Base-by-base conservation (phyloP, 1,140 invertebrate genomes). In the Carposina sasakii region DNA sequence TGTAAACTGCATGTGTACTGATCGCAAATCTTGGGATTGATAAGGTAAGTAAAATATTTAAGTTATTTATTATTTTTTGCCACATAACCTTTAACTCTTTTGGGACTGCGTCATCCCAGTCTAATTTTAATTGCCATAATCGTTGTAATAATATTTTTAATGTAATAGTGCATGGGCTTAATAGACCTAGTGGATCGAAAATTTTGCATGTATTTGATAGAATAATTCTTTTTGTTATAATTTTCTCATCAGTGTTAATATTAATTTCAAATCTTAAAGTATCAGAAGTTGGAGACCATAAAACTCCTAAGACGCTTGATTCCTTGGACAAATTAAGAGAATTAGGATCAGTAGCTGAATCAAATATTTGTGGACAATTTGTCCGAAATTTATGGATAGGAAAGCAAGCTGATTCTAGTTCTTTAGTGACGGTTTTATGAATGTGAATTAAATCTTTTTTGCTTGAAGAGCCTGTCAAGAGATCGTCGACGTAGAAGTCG, bases 131-230 rank as follows among this genome's bases (percentile, higher is more conserved):
- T 19, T 4, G 3, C 48, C 50, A 57, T 34, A 57, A 33, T 15
- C 20, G 52, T 50, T 57, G 55, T 19, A 57, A n/a, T 36, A 57
- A 15, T 33, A 57, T 48, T 53, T 57, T 57, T 13, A 20, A 22
- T 26, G 12, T 31, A 3, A 57, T 41, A 5, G 28, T 37, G 40
- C 22, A 21, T 13, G 34, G 33, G 22, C 28, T 22, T 19, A 53
- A 10, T 43, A 56, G 17, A 16, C 54, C 48, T 36, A 56, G 20
- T 17, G 44, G 50, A 22, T 57, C 55, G 42, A 52, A 52, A 21
- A 57, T 43, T 46, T 53, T 52, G 33, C 40, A 49, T 16, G 42
- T 45, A n/a, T 20, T 48, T 20, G 49, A 52, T 8, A 52, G 31
- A 39, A 57, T 45, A 22, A 34, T 33, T 6, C 45, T 22, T 45